Percentiles rank a stretch among this genome's conserved stretches.
Conservation (phyloP, 1,140 invertebrate species). For the Popillia japonica region DNA sequence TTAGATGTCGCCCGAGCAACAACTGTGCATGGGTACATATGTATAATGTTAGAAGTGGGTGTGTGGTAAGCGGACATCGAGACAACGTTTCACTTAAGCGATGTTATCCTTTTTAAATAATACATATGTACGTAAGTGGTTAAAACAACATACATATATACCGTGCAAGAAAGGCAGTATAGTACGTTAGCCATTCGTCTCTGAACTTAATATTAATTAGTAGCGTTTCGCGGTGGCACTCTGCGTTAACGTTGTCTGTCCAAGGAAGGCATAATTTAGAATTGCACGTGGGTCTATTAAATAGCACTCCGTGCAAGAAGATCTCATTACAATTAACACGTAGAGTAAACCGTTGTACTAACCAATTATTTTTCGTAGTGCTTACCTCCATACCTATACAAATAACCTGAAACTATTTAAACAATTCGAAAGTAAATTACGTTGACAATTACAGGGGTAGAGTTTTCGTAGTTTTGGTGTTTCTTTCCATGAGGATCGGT, state of each 20-base stretch:
- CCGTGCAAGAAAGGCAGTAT: neutral
- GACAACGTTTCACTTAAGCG: conserved; percentile 20
- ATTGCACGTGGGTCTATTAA: neutral
- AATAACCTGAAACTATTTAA: no score
- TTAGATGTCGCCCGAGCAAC: neutral
- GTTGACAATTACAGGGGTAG: no score
- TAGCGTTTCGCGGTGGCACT: neutral
- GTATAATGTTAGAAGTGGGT: neutral
- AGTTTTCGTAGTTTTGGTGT: no score
- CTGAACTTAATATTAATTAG: conserved; percentile 8
- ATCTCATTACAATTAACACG: neutral
- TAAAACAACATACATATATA: neutral
- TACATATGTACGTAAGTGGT: conserved; percentile 15
- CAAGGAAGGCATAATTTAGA: neutral
- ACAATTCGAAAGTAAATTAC: no score
- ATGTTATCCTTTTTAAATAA: conserved; percentile 25
- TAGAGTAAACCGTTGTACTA: no score
- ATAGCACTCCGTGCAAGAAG: neutral
- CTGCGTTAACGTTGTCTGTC: neutral
- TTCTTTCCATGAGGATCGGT: no score
- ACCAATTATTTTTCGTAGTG: no score
- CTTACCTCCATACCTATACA: no score
- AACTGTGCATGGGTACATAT: neutral
- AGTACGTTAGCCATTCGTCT: neutral
- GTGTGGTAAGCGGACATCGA: neutral